A percentile compares a stretch with the other conserved stretches of the same genome.
phyloP scores from a whole-genome alignment of 2,888 invertebrate species.

The Lasioglossum morio region DNA sequence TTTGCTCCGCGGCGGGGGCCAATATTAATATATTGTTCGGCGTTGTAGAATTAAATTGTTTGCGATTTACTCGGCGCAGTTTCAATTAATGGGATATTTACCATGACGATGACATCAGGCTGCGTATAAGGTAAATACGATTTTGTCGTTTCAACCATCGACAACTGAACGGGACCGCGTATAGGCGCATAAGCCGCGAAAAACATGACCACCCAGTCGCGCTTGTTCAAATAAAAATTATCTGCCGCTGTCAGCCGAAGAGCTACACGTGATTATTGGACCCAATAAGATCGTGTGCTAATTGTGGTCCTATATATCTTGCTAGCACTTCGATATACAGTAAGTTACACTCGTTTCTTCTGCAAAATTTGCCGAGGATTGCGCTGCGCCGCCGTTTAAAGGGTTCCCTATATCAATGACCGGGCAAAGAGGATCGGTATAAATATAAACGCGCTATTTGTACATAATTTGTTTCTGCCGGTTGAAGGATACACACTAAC shows the following conservation, averaged over 20 bases:
- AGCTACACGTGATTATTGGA: too few relatives aligned
- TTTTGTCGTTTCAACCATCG: constrained; percentile 62
- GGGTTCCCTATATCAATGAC: constrained; percentile 29
- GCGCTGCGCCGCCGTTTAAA: constrained; percentile 1
- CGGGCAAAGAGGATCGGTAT: constrained; percentile 22
- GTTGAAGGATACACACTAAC: constrained; percentile 32
- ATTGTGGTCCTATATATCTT: too few relatives aligned
- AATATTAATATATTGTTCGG: constrained; percentile 65
- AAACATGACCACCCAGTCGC: constrained; percentile 26
- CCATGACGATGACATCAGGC: constrained; percentile 55
- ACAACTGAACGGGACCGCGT: constrained; percentile 25
- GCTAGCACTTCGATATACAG: too few relatives aligned
- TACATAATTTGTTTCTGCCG: constrained; percentile 52
- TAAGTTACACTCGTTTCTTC: too few relatives aligned
- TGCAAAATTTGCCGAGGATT: too few relatives aligned
- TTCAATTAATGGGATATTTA: constrained; percentile 72
- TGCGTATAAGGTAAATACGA: constrained; percentile 60
- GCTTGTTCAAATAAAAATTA: too few relatives aligned
- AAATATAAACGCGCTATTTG: constrained; percentile 50
- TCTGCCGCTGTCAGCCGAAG: too few relatives aligned
- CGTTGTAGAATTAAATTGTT: constrained; percentile 59
- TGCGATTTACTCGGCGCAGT: constrained; percentile 61
- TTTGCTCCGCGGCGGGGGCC: neutral
- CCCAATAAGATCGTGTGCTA: too few relatives aligned
- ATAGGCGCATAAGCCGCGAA: constrained; percentile 39